phyloP scores from a whole-genome alignment of 2,888 invertebrate species.

The Drosophila eohydei region DNA sequence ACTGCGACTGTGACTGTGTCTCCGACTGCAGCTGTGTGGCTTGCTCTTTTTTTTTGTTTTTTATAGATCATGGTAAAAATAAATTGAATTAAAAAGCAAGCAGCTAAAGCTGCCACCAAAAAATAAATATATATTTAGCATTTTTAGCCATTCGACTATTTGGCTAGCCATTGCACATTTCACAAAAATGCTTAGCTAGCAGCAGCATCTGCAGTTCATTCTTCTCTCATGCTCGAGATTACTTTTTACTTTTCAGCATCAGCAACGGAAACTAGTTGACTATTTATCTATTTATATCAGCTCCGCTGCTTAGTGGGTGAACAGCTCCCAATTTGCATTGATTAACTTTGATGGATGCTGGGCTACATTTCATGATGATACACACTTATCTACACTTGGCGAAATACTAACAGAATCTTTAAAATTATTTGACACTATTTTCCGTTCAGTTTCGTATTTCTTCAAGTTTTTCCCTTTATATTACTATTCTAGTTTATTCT shows the following conservation, averaged over 20 bases:
- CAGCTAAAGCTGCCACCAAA: conserved; percentile 36
- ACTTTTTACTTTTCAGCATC: conserved; percentile 12
- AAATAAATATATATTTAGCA: conserved; percentile 62
- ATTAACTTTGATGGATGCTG: conserved; percentile 23
- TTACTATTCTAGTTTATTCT: not conserved
- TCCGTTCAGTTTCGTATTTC: too few relatives aligned
- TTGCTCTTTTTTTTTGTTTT: conserved; percentile 37
- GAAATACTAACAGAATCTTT: not conserved
- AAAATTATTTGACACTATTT: not conserved
- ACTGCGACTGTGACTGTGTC: conserved; percentile 2
- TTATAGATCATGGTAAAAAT: conserved; percentile 59
- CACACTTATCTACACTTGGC: not conserved
- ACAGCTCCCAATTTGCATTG: conserved; percentile 39
- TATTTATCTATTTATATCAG: conserved; percentile 43
- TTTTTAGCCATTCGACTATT: conserved; percentile 33
- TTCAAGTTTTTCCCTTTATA: not conserved
- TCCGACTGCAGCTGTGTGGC: conserved; percentile 45
- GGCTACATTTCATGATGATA: conserved; percentile 20
- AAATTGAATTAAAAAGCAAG: conserved; percentile 47
- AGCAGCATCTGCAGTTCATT: conserved; percentile 6
- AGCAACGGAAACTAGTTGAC: conserved; percentile 26
- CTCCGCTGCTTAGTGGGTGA: conserved; percentile 33
- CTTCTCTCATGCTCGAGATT: conserved; percentile 32
- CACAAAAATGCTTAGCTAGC: conserved; percentile 48
- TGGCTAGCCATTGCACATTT: conserved; percentile 66